Conservation (phyloP, 2,888 invertebrate genomes). For the Phlogophora meticulosa region DNA sequence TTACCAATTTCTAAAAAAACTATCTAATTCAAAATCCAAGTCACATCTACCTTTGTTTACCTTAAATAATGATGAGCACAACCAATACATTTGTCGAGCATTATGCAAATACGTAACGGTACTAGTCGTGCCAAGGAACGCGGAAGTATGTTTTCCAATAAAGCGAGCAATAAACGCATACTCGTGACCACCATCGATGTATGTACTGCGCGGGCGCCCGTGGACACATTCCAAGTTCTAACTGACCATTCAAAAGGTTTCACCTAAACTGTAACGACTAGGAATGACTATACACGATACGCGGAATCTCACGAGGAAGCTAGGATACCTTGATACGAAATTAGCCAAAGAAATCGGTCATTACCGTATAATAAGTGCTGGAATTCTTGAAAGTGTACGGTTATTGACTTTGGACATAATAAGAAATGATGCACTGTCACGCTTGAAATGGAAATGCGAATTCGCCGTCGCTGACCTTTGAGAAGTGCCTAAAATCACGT, state of each 20-base stretch:
- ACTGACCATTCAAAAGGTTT: conserved; percentile 68
- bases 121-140: conserved; percentile 79
- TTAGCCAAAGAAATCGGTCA: conserved; percentile 8
- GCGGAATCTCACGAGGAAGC: background rate
- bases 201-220: conserved; percentile 54
- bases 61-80: conserved; percentile 66
- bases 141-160: conserved; percentile 87
- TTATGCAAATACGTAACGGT: conserved; percentile 82
- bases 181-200: conserved; percentile 73
- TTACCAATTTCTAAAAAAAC: background rate
- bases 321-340: conserved; percentile 4
- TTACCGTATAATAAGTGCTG: background rate
- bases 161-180: conserved; percentile 83
- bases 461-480: background rate
- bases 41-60: conserved; percentile 46
- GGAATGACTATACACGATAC: conserved; percentile 23
- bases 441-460: background rate
- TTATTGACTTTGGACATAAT: background rate
- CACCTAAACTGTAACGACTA: conserved; percentile 29
- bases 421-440: background rate
- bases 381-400: background rate
- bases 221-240: conserved; percentile 80
- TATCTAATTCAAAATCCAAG: conserved; percentile 8
- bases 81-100: conserved; percentile 66
- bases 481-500: too few species aligned